Evolutionary conservation across 2,797 vertebrate species (phyloP), one percentile per base, ranked within the genome.

Genomic region (Muraenolepis orangiensis): DNA sequence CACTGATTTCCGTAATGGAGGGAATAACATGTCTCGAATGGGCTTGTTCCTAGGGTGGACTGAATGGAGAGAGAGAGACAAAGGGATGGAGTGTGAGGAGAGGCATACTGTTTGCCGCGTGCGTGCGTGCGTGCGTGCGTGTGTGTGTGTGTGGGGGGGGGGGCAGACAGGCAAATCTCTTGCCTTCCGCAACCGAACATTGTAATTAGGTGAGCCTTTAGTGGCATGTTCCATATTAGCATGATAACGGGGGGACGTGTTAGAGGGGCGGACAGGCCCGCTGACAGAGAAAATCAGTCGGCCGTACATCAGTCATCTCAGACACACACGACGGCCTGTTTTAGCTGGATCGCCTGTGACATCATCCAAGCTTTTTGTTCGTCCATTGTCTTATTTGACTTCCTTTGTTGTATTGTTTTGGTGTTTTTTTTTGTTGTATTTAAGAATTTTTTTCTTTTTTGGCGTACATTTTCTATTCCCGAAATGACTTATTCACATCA

Each of bases 161-260:
- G 16, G 42, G 13, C 20, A 57, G 51, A 57, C 51, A 57, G 78
- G 76, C 76, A 85, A 90, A 86, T 89, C 84, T 87, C 86, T 84
- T 82, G 81, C 81, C 77, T 81, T 87, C 84, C 87, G 84, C 78
- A 86, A 84, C 80, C 75, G 85, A 85, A 80, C 51, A 85, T 90
- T 88, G 89, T 88, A 89, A 89, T 89, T 87, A 82, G 82, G 73
- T 68, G 74, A 81, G 77, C 78, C 84, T 91, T 87, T 87, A 83
- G 76, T 7, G 7, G 38, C 36, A 1, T 74, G 69, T 13, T 30
- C 79, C 71, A 79, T 81, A 88, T 90, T 87, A 88, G 78, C 80
- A 78, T 87, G 78, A 83, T 82, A 86, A 80, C 83, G n/a, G 51
- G 66, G 80, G 80, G 78, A 79, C 80, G 66, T 66, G 76, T 83